A percentile compares a stretch with the other conserved stretches of the same genome.
These are phyloP conservation scores for Actinia tenebrosa DNA, from an alignment of 64 coral and sea anemone genomes.

Conservation along the genomic window DNA sequence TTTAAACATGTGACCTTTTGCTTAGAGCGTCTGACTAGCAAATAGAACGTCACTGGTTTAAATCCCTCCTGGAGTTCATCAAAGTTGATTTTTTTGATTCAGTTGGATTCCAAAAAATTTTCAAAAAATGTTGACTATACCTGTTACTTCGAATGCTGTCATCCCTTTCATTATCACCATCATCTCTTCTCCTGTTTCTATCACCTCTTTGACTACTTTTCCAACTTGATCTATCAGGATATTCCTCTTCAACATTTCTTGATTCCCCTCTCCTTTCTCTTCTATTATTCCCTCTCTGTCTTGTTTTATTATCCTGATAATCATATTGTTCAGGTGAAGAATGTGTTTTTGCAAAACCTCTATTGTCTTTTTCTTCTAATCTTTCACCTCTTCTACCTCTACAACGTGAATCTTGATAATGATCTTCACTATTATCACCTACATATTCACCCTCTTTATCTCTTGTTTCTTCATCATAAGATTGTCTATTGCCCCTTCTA, in stretches of 20 bases:
- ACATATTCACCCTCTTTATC: not conserved
- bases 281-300: not conserved
- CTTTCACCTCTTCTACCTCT: not conserved
- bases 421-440: not conserved
- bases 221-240: not conserved
- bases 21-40: too few relatives aligned
- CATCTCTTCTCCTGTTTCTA: conserved; percentile 1
- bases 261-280: conserved; percentile 2
- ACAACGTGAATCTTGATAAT: not conserved
- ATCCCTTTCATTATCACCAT: conserved; percentile 11
- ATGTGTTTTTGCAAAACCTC: not conserved
- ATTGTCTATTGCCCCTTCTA: not conserved
- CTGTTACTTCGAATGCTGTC: not conserved
- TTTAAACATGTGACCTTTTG: too few relatives aligned
- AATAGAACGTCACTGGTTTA: too few relatives aligned
- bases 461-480: not conserved
- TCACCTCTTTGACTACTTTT: conserved; percentile 2
- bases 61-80: too few relatives aligned
- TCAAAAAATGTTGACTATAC: too few relatives aligned
- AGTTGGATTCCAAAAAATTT: too few relatives aligned
- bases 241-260: not conserved
- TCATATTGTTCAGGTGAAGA: not conserved
- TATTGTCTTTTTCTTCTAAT: not conserved
- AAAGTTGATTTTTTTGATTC: too few relatives aligned
- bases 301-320: not conserved